Conservation (phyloP, 1,140 invertebrate genomes). For the Helicoverpa zea region DNA sequence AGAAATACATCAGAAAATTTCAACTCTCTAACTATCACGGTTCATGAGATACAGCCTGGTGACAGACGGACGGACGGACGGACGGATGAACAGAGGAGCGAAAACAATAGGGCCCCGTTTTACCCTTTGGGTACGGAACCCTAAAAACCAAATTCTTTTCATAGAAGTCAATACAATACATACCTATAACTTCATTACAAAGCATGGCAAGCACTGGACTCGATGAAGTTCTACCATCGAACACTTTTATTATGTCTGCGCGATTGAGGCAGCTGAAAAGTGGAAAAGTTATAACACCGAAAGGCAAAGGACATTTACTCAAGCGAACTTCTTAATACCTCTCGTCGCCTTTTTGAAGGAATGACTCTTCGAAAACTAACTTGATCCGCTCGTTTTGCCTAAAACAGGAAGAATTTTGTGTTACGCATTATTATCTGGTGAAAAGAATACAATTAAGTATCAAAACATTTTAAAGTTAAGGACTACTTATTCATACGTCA, state of each 20-base stretch:
- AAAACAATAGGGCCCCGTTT: too few relatives aligned
- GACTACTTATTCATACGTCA: too few relatives aligned
- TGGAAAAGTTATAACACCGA: conserved; percentile 30
- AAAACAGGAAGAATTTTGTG: conserved; percentile 70
- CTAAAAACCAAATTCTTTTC: conserved; percentile 13
- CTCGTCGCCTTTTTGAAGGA: conserved; percentile 89
- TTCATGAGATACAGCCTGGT: too few relatives aligned
- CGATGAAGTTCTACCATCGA: conserved; percentile 90
- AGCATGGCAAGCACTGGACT: conserved; percentile 92
- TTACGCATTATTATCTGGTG: not conserved
- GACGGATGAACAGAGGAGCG: too few relatives aligned
- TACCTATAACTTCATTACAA: conserved; percentile 91
- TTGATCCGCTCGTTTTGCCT: conserved; percentile 89
- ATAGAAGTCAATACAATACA: conserved; percentile 50
- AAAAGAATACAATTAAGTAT: not conserved
- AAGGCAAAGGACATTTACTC: conserved; percentile 10
- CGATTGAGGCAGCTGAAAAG: conserved; percentile 93
- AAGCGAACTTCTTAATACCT: conserved; percentile 85
- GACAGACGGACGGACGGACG: too few relatives aligned
- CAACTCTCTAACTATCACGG: too few relatives aligned
- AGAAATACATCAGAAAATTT: too few relatives aligned
- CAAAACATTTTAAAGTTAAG: too few relatives aligned
- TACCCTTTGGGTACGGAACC: too few relatives aligned
- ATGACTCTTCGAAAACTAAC: conserved; percentile 89
- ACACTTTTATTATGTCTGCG: conserved; percentile 93